Evolutionary conservation across 1,140 invertebrate genomes (phyloP).

Genomic region (Diabrotica undecimpunctata): DNA sequence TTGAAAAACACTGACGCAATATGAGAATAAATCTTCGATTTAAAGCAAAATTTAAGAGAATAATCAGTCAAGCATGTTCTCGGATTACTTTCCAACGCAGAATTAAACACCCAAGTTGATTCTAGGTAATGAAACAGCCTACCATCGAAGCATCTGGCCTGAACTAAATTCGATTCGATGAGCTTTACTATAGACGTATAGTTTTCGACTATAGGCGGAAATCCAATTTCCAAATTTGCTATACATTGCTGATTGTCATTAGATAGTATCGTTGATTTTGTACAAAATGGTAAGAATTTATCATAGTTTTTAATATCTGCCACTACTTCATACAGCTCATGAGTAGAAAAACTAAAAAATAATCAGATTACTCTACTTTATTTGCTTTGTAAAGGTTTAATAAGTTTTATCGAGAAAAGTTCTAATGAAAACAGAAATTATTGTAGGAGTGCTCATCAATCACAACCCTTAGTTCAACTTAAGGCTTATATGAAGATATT

Average conservation of each 20-base stretch:
- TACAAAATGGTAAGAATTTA: constrained; percentile 94
- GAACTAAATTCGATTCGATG: constrained; percentile 68
- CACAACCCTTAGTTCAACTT: too few species aligned
- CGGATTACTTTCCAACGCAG: constrained; percentile 76
- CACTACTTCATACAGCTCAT: constrained; percentile 93
- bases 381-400: too few species aligned
- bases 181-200: constrained; percentile 87
- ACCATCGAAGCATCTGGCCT: constrained; percentile 86
- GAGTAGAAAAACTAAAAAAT: constrained; percentile 80
- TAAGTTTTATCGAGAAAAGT: too few species aligned
- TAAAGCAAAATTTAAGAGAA: constrained; percentile 43
- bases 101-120: constrained; percentile 89
- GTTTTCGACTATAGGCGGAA: constrained; percentile 82
- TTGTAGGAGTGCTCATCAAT: too few species aligned
- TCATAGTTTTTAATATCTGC: constrained; percentile 87
- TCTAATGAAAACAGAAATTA: too few species aligned
- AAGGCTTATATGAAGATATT: too few species aligned
- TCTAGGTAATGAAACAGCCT: constrained; percentile 85
- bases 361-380: too few species aligned
- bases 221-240: constrained; percentile 87
- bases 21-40: constrained; percentile 54
- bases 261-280: constrained; percentile 71
- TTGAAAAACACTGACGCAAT: constrained; percentile 93
- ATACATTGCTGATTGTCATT: constrained; percentile 55
- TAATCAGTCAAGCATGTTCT: constrained; percentile 45